Percentiles rank a stretch among this genome's conserved stretches.
Conservation (phyloP, 2,888 invertebrate species). For the Caenorhabditis drosophilae region DNA sequence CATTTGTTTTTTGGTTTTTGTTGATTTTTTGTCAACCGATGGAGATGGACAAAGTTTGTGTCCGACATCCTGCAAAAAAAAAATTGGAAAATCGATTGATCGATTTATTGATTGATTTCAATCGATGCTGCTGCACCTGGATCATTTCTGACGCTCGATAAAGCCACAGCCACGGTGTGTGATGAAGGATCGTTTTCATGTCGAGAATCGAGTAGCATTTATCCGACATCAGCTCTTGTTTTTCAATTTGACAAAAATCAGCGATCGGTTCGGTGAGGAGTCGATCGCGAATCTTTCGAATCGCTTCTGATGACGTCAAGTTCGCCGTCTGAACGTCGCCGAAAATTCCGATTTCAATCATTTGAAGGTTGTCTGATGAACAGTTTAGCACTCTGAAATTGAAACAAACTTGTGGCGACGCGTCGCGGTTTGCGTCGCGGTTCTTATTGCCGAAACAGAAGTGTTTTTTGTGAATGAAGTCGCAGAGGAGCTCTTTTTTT, state of each 20-base stretch:
- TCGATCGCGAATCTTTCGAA: conserved; percentile 34
- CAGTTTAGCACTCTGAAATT: conserved; percentile 23
- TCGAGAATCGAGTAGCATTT: conserved; percentile 46
- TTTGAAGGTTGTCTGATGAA: conserved; percentile 8
- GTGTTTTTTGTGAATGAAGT: too few relatives aligned
- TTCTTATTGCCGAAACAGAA: neutral
- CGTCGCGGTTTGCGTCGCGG: too few relatives aligned
- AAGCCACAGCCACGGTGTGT: conserved; percentile 56
- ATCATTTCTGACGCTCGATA: conserved; percentile 48
- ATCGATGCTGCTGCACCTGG: conserved; percentile 13
- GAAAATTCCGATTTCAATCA: conserved; percentile 36
- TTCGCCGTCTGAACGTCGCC: conserved; percentile 20
- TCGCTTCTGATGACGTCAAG: conserved; percentile 11
- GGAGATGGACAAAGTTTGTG: conserved; percentile 57
- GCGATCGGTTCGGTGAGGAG: conserved; percentile 40
- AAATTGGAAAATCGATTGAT: too few relatives aligned
- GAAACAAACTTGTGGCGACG: neutral
- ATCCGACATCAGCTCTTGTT: conserved; percentile 48
- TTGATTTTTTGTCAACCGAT: conserved; percentile 49
- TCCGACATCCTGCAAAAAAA: conserved; percentile 46
- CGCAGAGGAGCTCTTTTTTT: too few relatives aligned
- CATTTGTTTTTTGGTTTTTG: conserved; percentile 60
- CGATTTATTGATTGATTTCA: neutral
- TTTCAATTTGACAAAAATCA: conserved; percentile 31
- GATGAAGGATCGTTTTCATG: conserved; percentile 45